Percentiles rank a stretch among this genome's conserved stretches.
Conservation (phyloP, 2,888 invertebrate species). For the Julus scanicus region DNA sequence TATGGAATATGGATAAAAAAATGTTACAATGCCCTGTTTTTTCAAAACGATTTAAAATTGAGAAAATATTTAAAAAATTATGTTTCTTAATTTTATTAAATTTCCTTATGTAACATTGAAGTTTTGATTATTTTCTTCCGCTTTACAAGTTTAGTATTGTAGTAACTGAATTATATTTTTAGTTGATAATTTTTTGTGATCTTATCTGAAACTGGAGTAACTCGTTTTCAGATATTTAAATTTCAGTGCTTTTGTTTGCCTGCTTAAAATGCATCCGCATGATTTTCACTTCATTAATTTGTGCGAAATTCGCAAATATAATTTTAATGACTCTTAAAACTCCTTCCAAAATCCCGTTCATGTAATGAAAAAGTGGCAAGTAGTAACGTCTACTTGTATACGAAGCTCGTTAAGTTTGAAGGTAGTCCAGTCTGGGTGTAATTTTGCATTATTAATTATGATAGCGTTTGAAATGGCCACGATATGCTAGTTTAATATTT, state of each 20-base stretch:
- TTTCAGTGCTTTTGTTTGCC: not conserved
- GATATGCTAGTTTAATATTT: not conserved
- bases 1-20: too few relatives aligned
- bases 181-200: not conserved
- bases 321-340: not conserved
- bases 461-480: conserved; percentile 9
- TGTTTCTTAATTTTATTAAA: too few relatives aligned
- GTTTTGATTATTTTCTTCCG: too few relatives aligned
- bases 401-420: not conserved
- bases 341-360: not conserved
- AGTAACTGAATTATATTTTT: too few relatives aligned
- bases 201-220: not conserved
- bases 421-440: not conserved
- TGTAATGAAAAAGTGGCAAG: not conserved
- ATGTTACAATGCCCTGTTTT: too few relatives aligned
- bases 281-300: not conserved
- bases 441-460: conserved; percentile 1
- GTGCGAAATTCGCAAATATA: not conserved
- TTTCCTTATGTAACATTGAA: too few relatives aligned
- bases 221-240: not conserved
- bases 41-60: too few relatives aligned
- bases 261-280: too few relatives aligned
- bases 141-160: too few relatives aligned
- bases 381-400: not conserved
- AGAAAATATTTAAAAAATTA: too few relatives aligned